Conservation (phyloP, 2,113 vertebrate genomes). For the Nothoprocta perdicaria region DNA sequence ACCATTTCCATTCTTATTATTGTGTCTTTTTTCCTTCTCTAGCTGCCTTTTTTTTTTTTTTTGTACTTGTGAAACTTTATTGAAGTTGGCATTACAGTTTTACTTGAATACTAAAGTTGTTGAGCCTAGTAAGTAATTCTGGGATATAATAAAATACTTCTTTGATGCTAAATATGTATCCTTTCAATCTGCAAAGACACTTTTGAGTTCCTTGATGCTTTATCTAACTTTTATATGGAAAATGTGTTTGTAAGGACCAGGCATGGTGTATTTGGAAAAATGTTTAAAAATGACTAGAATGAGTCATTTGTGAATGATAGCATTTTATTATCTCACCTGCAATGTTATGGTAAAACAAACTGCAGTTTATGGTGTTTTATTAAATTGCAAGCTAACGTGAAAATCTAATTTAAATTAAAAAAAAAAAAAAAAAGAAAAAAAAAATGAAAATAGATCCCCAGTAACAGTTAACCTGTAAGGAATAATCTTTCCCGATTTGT, state of each 20-base stretch:
- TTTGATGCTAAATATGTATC: slow-evolving; percentile 25
- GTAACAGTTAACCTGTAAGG: slow-evolving; percentile 29
- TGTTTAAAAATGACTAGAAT: slow-evolving; percentile 17
- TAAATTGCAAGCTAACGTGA: slow-evolving; percentile 24
- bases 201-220: slow-evolving; percentile 29
- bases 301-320: slow-evolving; percentile 22
- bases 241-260: slow-evolving; percentile 42
- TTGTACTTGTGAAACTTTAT: neutral
- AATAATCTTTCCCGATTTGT: slow-evolving; percentile 50
- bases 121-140: slow-evolving; percentile 22
- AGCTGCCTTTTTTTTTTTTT: neutral
- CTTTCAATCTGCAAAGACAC: slow-evolving; percentile 24
- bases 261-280: neutral
- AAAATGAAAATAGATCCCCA: slow-evolving; percentile 18
- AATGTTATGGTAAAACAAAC: slow-evolving; percentile 47
- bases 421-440: slow-evolving; percentile 32
- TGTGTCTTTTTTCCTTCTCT: neutral
- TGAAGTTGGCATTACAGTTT: slow-evolving; percentile 32
- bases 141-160: neutral
- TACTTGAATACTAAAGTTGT: slow-evolving; percentile 46
- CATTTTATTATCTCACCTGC: slow-evolving; percentile 34
- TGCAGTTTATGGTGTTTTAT: slow-evolving; percentile 30
- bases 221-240: slow-evolving; percentile 17
- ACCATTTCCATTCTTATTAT: slow-evolving; percentile 10
- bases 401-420: slow-evolving; percentile 27